Percentiles rank a stretch among this genome's conserved stretches.
Evolutionary conservation across 2,797 vertebrate species (phyloP).

Genomic region (Pelochelys cantorii): DNA sequence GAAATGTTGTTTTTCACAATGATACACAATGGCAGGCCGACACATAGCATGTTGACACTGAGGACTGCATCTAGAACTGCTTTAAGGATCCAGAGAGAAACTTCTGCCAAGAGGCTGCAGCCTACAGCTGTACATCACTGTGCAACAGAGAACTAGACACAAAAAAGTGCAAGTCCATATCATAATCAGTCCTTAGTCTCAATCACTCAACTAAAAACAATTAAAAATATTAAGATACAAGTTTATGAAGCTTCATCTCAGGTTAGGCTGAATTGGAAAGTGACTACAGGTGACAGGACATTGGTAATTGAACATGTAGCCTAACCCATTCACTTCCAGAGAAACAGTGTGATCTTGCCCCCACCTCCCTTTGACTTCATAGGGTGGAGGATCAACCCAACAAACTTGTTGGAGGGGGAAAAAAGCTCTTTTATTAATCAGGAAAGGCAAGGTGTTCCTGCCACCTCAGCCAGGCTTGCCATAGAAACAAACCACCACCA

Average conservation of each 20-base stretch:
- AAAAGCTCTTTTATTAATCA: not conserved
- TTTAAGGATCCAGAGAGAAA: not conserved
- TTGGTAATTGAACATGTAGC: not conserved
- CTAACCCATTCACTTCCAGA: not conserved
- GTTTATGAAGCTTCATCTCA: not conserved
- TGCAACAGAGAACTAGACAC: not conserved
- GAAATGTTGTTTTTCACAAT: not conserved
- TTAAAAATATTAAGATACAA: not conserved
- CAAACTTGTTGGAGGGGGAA: not conserved
- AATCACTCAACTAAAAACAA: not conserved
- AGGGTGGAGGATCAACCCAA: fast-evolving
- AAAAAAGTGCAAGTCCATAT: not conserved
- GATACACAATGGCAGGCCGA: not conserved
- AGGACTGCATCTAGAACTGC: not conserved
- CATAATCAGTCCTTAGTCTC: not conserved
- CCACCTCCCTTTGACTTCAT: not conserved
- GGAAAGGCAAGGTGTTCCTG: not conserved
- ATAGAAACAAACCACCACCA: not conserved
- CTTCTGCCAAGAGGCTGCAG: not conserved
- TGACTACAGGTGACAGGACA: not conserved
- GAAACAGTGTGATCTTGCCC: not conserved
- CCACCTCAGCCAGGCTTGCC: not conserved
- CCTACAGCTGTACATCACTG: not conserved
- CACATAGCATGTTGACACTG: not conserved
- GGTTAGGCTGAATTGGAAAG: not conserved